Base-by-base conservation (phyloP, 2,113 vertebrate genomes). In the Drymodes brunneopygia region DNA sequence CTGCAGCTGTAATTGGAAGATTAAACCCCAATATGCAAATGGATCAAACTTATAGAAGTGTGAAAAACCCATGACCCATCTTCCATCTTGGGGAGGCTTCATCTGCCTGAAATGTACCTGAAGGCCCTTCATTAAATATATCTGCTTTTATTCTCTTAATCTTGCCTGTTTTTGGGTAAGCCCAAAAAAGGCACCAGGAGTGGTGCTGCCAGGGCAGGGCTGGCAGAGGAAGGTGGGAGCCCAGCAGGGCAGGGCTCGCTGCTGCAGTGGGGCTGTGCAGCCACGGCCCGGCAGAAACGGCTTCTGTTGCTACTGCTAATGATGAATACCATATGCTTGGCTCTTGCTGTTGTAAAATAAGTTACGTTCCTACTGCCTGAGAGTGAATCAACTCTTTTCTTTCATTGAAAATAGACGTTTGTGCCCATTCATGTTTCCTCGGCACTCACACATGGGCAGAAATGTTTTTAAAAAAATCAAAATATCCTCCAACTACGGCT, bases 321-420 rank as follows among this genome's bases (percentile, higher is more conserved):
- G 98, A 98, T 98, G 97, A 97, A 97, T 96, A 96, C 98, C 97
- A 98, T 97, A 98, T 98, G 98, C 97, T 97, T 96, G 95, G 93
- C 95, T 96, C 86, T 72, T 56, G 35, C 67, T 94, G 31, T 44
- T 94, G 14, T 53, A 91, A 96, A 95, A 79, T 84, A 91, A 91
- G 81, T 87, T 96, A 51, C 24, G 1, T 77, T 95, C 20, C 83
- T 92, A 13, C 83, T 67, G 88, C 65, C 64, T 83, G 38, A 44
- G 69, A 93, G 72, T 58, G 85, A 94, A 95, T 85, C 66, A 79
- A 81, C 48, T 91, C 90, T 90, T 83, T 94, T 92, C 74, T 91
- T 97, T 94, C 84, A 80, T 73, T 93, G 67, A 92, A 92, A 79
- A 79, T 75, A 92, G 66, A 92, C 4, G 4, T 71, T 90, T 67